Percentiles rank a stretch among this genome's conserved stretches.
Evolutionary conservation across 2,888 invertebrate genomes (phyloP).

Genomic region (Microctonus aethiopoides): DNA sequence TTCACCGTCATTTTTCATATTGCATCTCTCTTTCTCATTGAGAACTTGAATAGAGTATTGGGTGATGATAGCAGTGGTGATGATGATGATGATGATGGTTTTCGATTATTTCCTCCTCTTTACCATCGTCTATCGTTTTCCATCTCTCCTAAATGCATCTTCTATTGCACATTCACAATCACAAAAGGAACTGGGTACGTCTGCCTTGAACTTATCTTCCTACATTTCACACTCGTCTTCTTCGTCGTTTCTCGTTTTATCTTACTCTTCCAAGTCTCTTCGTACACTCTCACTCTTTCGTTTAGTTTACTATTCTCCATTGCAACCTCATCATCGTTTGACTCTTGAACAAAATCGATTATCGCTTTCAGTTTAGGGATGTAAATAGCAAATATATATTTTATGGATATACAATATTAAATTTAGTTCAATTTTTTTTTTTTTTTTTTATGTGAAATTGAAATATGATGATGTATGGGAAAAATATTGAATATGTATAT

Average conservation of each 20-base stretch:
- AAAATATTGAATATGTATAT: not conserved
- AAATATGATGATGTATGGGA: not conserved
- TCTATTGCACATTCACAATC: constrained; percentile 11
- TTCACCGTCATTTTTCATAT: not conserved
- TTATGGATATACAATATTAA: not conserved
- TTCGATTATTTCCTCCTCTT: constrained; percentile 11
- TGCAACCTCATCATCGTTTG: not conserved
- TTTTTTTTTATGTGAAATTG: not conserved
- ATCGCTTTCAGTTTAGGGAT: constrained; percentile 24
- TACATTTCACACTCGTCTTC: not conserved
- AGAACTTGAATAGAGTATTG: constrained; percentile 1
- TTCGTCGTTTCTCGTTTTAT: not conserved
- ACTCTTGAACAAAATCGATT: constrained; percentile 20
- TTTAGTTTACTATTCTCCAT: not conserved
- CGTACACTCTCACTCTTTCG: too few relatives aligned
- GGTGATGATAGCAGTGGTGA: not conserved
- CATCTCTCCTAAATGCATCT: constrained; percentile 6
- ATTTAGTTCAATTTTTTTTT: not conserved
- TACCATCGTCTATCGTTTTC: not conserved
- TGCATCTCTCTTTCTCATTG: not conserved
- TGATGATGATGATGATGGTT: not conserved
- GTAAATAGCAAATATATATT: not conserved
- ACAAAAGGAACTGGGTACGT: not conserved
- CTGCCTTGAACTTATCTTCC: not conserved
- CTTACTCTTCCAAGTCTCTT: not conserved